Base-by-base conservation (phyloP, 2,888 invertebrate genomes). In the Acrocyrtus sp. region DNA sequence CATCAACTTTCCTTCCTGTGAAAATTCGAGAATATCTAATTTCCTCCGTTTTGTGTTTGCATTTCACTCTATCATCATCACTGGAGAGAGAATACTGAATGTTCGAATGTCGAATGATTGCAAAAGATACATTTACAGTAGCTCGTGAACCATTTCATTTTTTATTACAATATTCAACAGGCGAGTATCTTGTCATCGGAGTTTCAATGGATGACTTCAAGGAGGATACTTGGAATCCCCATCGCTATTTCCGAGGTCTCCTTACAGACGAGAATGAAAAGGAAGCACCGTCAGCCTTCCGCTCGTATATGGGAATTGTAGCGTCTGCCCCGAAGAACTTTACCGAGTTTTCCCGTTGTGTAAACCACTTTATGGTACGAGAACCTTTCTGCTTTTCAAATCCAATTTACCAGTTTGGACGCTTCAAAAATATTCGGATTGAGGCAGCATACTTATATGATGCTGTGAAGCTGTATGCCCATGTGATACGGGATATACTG, bases 101-200 rank as follows among this genome's bases (percentile, higher is more conserved):
- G n/a, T n/a, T n/a, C n/a, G n/a, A n/a, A n/a, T n/a, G n/a, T n/a
- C n/a, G n/a, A n/a, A n/a, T n/a, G n/a, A n/a, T n/a, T n/a, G n/a
- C n/a, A n/a, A n/a, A n/a, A n/a, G n/a, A n/a, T n/a, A n/a, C n/a
- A n/a, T n/a, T n/a, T n/a, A n/a, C n/a, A n/a, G n/a, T n/a, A n/a
- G 57, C 57, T 43, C 22, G 57, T 58, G 43, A 58, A 10, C 15
- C 39, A 10, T 39, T 39, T 39, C 39, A 39, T 39, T 39, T 39
- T 39, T 12, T 12, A 10, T 39, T 39, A 12, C 39, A 10, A 39
- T 34, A 48, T 68, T 22, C 50, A 48, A 34, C 84, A 92, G 94
- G 96, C n/a, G 94, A 96, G 83, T 97, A 96, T 83, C 95, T 94
- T 83, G 96, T 95, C 1, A 91, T 96, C 22, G 96, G 96, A 4